A percentile compares a stretch with the other conserved stretches of the same genome.
Evolutionary conservation across 2,113 vertebrate species (phyloP).

Genomic region (Saccopteryx leptura): DNA sequence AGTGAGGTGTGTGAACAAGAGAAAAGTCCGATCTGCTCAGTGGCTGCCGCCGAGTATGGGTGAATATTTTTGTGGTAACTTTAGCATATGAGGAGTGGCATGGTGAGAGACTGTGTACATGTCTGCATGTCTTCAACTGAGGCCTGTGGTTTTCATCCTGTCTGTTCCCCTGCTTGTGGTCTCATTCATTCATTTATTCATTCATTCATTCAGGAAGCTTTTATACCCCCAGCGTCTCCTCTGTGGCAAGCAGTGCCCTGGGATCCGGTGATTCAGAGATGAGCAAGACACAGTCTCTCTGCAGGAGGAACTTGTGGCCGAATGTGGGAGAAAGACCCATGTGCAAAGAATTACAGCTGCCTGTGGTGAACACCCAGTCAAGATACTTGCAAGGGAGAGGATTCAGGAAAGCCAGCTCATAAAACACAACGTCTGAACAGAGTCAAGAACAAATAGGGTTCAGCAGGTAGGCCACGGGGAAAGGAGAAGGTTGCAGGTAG

Average conservation of each 20-base stretch:
- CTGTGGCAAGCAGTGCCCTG: background rate
- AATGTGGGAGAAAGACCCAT: background rate
- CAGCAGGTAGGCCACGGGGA: background rate
- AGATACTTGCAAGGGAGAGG: background rate
- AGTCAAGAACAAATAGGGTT: background rate
- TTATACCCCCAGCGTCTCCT: background rate
- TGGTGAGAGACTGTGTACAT: background rate
- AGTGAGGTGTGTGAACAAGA: too few relatives aligned
- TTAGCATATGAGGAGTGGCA: background rate
- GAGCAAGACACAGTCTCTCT: slow-evolving; percentile 35
- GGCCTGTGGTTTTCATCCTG: background rate
- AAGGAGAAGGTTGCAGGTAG: background rate
- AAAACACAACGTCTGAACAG: background rate
- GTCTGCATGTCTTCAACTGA: background rate
- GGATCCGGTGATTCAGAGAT: slow-evolving; percentile 59
- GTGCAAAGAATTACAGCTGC: slow-evolving; percentile 38
- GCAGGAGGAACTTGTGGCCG: slow-evolving; percentile 23
- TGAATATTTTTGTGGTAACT: background rate
- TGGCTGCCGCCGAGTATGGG: too few relatives aligned
- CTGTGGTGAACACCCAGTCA: background rate
- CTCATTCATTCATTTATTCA: background rate
- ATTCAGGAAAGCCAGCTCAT: background rate
- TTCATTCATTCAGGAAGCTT: background rate
- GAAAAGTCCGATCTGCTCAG: too few relatives aligned
- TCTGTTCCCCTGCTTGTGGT: accelerated